Evolutionary conservation across 2,113 vertebrate genomes (phyloP), one percentile per base, ranked within the genome.

Genomic region (Tachycineta bicolor): DNA sequence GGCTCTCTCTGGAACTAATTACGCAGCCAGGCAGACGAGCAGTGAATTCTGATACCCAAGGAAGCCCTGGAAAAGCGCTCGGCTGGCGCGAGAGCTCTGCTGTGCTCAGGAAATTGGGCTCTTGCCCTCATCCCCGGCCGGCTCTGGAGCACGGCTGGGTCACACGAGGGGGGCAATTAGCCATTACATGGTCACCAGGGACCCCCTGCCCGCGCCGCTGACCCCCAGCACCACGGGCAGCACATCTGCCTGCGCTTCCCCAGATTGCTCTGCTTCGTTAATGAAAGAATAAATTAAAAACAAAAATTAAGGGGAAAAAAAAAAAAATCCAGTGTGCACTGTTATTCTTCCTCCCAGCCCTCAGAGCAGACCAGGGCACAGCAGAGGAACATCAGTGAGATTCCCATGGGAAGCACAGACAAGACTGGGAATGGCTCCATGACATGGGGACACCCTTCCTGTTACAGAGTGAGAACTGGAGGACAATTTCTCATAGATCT

Each of bases 31-130:
- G 91, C 89, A 89, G 91, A 91, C 41, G 77, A 83, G 93, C 91
- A 1, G 28, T 17, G 93, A 23, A 46, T 19, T 52, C 21, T 41
- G 93, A 95, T 68, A 91, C 11, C 74, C 49, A 28, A 60, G 89
- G 43, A 41, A 83, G 44, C 26, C 9, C 8, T 49, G 86, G 31
- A 25, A 17, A 83, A 88, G 28, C 15, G 49, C 80, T 55, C 4
- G 49, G 62, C 78, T 17, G 87, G 74, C 0, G 70, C 77, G 79
- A 70, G 63, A 84, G 77, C 91, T 70, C 68, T 3, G 74, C 91
- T 78, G 94, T 10, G 79, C 69, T 81, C 89, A 91, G 95, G 93
- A 95, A 92, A 93, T 77, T 62, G 93, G 90, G 92, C 95, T 90
- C 84, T 77, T 94, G 96, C 87, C 94, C 94, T 96, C 10, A 7